Evolutionary conservation across 2,888 invertebrate genomes (phyloP).

Genomic region (Chymomyza caudatula): DNA sequence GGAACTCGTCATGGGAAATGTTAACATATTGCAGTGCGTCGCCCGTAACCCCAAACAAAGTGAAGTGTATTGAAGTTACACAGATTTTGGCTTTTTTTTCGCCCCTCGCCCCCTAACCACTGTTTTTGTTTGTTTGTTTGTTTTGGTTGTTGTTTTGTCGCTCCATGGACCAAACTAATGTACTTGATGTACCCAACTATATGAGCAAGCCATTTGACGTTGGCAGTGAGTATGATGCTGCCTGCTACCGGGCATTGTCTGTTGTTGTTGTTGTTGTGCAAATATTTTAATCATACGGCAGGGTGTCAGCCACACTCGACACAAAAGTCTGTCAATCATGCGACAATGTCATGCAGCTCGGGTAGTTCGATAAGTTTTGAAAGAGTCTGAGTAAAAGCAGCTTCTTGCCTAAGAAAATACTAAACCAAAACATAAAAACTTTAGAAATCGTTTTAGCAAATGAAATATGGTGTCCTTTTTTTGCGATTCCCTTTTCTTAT

Average conservation of each 20-base stretch:
- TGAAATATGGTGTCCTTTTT: too few relatives aligned
- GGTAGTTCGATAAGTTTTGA: neutral
- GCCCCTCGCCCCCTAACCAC: too few relatives aligned
- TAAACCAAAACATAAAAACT: too few relatives aligned
- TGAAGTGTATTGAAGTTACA: neutral
- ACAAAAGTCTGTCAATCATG: slow-evolving; percentile 50
- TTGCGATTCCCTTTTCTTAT: too few relatives aligned
- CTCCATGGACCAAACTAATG: neutral
- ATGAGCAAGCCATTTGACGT: neutral
- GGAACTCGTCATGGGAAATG: slow-evolving; percentile 9
- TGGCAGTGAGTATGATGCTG: neutral
- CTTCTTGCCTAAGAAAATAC: too few relatives aligned
- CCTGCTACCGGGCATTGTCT: slow-evolving; percentile 7
- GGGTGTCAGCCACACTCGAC: slow-evolving; percentile 16
- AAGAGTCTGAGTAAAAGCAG: neutral
- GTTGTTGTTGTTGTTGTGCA: slow-evolving; percentile 28
- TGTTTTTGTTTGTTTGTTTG: neutral
- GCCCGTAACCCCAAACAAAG: neutral
- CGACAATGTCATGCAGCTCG: slow-evolving; percentile 31
- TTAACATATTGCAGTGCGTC: slow-evolving; percentile 14
- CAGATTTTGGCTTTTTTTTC: neutral
- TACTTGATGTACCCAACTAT: neutral
- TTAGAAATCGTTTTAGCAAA: too few relatives aligned
- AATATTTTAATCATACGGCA: slow-evolving; percentile 49
- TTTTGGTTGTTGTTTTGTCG: neutral